A percentile compares a stretch with the other conserved stretches of the same genome.
These are phyloP conservation scores for Antigone vipio DNA, from an alignment of 2,113 vertebrate species.

Conservation along the genomic window DNA sequence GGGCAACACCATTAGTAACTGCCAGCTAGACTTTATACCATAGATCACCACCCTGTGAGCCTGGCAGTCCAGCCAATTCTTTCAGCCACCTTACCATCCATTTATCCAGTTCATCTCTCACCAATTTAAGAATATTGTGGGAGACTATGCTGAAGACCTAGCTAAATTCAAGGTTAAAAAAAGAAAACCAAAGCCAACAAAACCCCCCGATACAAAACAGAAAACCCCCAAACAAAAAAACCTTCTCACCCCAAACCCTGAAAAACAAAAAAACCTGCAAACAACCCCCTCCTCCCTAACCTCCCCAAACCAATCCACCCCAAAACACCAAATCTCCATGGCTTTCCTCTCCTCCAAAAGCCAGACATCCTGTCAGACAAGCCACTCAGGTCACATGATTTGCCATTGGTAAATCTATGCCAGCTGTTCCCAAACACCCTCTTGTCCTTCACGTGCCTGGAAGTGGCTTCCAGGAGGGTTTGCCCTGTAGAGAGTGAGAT, in stretches of 20 bases:
- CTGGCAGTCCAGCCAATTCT: not conserved
- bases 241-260: not conserved
- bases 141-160: not conserved
- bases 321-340: not conserved
- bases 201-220: not conserved
- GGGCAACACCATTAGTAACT: not conserved
- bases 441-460: not conserved
- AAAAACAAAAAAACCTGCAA: not conserved
- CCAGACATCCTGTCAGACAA: not conserved
- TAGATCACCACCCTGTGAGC: not conserved
- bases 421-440: not conserved
- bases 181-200: not conserved
- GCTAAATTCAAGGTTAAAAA: not conserved
- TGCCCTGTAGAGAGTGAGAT: not conserved
- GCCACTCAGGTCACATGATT: not conserved
- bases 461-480: not conserved
- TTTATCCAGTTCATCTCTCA: not conserved
- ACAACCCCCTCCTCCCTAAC: not conserved
- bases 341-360: not conserved
- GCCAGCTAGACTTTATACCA: not conserved
- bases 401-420: not conserved
- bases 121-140: not conserved
- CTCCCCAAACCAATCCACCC: fast-evolving
- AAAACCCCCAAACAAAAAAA: not conserved
- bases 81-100: not conserved